Evolutionary conservation across 2,113 vertebrate genomes (phyloP).

Genomic region (Anseranas semipalmata): DNA sequence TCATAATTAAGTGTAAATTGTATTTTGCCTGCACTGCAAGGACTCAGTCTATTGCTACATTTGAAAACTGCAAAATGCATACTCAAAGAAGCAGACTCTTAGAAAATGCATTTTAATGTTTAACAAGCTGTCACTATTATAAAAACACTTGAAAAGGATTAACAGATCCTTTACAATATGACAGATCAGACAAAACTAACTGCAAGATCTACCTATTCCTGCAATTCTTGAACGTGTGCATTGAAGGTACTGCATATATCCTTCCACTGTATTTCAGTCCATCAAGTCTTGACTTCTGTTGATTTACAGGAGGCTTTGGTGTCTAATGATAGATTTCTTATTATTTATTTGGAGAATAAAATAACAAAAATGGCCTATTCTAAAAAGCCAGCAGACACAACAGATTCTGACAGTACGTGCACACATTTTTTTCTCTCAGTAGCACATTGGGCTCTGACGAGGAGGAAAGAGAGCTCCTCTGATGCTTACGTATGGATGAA

Average conservation of each 20-base stretch:
- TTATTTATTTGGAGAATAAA: neutral
- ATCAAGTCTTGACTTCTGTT: neutral
- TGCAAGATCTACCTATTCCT: neutral
- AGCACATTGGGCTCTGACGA: neutral
- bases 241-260: neutral
- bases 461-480: neutral
- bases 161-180: neutral
- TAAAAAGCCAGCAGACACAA: neutral
- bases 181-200: neutral
- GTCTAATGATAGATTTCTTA: neutral
- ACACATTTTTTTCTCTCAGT: neutral
- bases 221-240: neutral
- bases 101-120: neutral
- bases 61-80: neutral
- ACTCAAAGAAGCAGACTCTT: neutral
- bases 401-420: neutral
- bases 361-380: neutral
- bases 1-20: neutral
- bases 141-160: neutral
- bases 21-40: neutral
- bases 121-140: neutral
- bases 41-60: neutral
- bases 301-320: neutral
- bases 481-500: neutral
- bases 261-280: neutral